Percentiles rank a stretch among this genome's conserved stretches.
Evolutionary conservation across 2,797 vertebrate species (phyloP).

Genomic region (Momotus momota): DNA sequence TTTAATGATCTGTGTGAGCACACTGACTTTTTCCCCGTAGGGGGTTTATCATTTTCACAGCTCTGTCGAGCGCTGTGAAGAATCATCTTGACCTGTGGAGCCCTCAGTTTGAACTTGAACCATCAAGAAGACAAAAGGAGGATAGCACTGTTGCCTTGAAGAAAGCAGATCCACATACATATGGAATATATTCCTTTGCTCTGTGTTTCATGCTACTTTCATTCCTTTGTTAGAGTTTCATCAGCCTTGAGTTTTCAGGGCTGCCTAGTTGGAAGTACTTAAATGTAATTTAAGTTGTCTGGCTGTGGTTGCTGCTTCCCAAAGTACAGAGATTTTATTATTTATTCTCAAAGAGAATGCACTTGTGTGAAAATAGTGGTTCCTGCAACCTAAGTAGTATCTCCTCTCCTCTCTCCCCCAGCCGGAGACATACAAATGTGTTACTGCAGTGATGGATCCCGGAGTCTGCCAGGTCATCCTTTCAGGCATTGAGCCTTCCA

Average conservation of each 20-base stretch:
- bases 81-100: background rate
- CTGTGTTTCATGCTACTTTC: background rate
- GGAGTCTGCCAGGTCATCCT: background rate
- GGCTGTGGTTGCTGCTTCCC: background rate
- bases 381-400: background rate
- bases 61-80: rapidly evolving
- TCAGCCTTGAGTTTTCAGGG: background rate
- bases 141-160: background rate
- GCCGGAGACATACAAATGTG: background rate
- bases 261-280: background rate
- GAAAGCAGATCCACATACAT: background rate
- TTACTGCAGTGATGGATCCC: background rate
- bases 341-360: background rate
- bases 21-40: background rate
- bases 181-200: background rate
- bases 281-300: background rate
- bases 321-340: background rate
- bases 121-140: background rate
- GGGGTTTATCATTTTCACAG: background rate
- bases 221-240: background rate
- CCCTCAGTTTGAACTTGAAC: background rate
- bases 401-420: background rate
- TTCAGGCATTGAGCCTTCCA: background rate
- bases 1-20: background rate
- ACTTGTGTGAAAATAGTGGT: background rate